Base-by-base conservation (phyloP, 2,797 vertebrate species). In the Pipistrellus pygmaeus region DNA sequence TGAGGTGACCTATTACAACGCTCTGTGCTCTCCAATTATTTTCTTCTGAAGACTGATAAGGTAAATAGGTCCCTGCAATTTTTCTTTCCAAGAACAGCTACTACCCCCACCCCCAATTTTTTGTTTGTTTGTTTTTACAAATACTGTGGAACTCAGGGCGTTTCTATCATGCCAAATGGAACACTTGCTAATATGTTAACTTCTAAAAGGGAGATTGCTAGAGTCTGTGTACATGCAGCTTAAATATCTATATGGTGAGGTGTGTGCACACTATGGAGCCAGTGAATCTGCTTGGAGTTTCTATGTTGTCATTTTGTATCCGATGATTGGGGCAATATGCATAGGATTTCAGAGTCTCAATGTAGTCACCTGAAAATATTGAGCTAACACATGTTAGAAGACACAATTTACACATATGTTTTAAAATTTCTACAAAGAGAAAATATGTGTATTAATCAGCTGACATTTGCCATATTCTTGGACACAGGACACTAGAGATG, bases 31-130 rank as follows among this genome's bases (percentile, higher is more conserved):
- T 89, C 53, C 87, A 96, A 68, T 96, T 95, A 90, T 90, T 97
- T 91, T 94, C 68, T 66, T 92, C n/a, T 85, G 94, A 91, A 90
- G 27, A 78, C 48, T 68, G 81, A 96, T 94, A 95, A 77, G 23
- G 69, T 85, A 95, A 93, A 86, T 46, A 25, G 10, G 14, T 66
- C 48, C 25, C 41, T 92, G 55, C 32, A 95, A 35, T 69, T 93
- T 92, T 94, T 94, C 51, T 94, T 66, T 82, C 62, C n/a, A 57
- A 32, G 9, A 95, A 18, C 15, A 73, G 51, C 72, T 92, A 15
- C 5, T 4, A 1, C 11, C 3, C 21, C 8, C 57, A 5, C 11
- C 1, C 44, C 44, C 44, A 2, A 1, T 21, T 21, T 21, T 55
- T 57, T 57, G 21, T 57, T 57, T 55, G 7, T 60, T 62, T 38